Conservation (phyloP, 2,888 invertebrate genomes). For the Watsonalla binaria region DNA sequence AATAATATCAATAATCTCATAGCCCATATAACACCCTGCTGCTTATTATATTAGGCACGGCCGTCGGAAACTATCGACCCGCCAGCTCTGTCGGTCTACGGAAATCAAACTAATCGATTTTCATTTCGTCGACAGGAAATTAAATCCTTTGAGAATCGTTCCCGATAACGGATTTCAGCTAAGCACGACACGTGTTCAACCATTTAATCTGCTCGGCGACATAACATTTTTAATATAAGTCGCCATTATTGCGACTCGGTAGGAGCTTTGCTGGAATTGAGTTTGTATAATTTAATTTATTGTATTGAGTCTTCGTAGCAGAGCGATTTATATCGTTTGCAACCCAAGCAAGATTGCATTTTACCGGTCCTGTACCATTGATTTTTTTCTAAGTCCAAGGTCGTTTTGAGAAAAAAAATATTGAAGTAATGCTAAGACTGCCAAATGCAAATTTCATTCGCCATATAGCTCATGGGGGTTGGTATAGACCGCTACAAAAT, state of each 20-base stretch:
- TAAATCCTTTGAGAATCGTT: constrained; percentile 76
- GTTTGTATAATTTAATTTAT: background rate
- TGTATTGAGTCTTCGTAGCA: too few species aligned
- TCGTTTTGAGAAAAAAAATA: too few species aligned
- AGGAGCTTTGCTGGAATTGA: background rate
- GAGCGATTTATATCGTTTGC: too few species aligned
- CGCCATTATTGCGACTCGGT: constrained; percentile 24
- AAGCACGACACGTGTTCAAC: constrained; percentile 70
- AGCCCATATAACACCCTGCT: constrained; percentile 43
- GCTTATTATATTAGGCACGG: constrained; percentile 61
- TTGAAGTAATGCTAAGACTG: too few species aligned
- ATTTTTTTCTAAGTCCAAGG: too few species aligned
- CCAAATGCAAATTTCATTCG: too few species aligned
- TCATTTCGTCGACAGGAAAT: constrained; percentile 76
- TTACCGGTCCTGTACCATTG: too few species aligned
- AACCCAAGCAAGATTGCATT: too few species aligned
- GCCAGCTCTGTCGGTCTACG: constrained; percentile 55
- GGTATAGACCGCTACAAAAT: too few species aligned
- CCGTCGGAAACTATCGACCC: constrained; percentile 70
- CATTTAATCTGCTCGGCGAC: constrained; percentile 24
- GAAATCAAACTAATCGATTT: constrained; percentile 79
- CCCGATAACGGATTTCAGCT: constrained; percentile 71
- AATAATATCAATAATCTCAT: too few species aligned
- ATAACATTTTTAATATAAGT: constrained; percentile 35
- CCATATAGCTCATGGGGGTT: too few species aligned